Conservation (phyloP, 2,797 vertebrate species). For the Galago senegalensis region DNA sequence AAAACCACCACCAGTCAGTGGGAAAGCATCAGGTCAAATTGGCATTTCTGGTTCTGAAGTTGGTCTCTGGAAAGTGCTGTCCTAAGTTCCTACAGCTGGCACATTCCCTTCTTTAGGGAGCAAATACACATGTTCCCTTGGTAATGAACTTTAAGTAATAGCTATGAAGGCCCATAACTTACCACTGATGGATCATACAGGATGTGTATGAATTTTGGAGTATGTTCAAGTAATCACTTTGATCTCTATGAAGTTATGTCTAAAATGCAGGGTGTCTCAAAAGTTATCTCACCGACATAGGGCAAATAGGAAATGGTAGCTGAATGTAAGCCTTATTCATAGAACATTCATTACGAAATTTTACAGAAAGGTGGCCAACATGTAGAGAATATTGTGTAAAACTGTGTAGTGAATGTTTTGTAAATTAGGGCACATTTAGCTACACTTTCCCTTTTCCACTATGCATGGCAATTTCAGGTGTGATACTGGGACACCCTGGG, state of each 20-base stretch:
- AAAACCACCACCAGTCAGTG: not conserved
- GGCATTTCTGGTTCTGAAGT: not conserved
- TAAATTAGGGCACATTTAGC: too few relatives aligned
- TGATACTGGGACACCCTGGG: too few relatives aligned
- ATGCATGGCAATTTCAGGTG: too few relatives aligned
- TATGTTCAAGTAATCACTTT: conserved; percentile 25
- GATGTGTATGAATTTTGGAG: conserved; percentile 38
- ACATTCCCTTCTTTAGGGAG: not conserved
- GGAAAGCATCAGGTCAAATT: not conserved
- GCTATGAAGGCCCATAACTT: not conserved
- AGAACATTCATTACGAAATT: too few relatives aligned
- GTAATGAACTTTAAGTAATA: not conserved
- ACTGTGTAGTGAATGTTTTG: too few relatives aligned
- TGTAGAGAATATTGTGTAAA: too few relatives aligned
- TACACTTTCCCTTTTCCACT: too few relatives aligned
- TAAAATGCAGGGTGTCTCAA: not conserved
- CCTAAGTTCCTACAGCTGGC: not conserved
- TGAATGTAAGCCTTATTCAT: too few relatives aligned
- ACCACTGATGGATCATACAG: conserved; percentile 1
- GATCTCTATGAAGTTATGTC: conserved; percentile 38
- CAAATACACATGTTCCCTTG: conserved; percentile 4
- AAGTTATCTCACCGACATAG: too few relatives aligned
- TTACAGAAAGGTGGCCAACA: too few relatives aligned
- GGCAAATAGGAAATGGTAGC: too few relatives aligned
- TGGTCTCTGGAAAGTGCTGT: not conserved